Evolutionary conservation across 1,140 invertebrate species (phyloP).

Genomic region (Diprion similis): DNA sequence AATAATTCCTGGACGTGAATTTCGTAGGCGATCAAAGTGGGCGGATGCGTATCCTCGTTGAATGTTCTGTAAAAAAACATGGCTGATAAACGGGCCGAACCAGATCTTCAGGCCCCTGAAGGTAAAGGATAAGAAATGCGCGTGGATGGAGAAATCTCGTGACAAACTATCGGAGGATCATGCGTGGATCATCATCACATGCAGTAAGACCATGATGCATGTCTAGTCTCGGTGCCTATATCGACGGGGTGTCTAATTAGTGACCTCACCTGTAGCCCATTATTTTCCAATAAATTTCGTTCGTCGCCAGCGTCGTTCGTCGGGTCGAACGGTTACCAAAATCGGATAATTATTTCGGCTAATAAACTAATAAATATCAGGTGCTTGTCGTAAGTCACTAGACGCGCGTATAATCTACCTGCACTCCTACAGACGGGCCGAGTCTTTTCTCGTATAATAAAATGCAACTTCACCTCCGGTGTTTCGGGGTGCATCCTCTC

Average conservation of each 20-base stretch:
- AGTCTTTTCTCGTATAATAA: not conserved
- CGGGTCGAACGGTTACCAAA: not conserved
- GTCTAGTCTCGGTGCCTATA: not conserved
- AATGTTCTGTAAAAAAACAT: too few relatives aligned
- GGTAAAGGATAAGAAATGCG: too few relatives aligned
- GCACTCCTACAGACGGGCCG: slow-evolving; percentile 4
- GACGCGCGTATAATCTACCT: not conserved
- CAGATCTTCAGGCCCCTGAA: too few relatives aligned
- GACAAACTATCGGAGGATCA: too few relatives aligned
- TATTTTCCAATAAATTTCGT: not conserved
- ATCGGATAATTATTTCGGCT: slow-evolving; percentile 24
- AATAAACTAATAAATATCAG: slow-evolving; percentile 33
- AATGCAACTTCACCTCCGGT: slow-evolving; percentile 4
- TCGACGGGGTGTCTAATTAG: slow-evolving; percentile 4
- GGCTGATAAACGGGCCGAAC: too few relatives aligned
- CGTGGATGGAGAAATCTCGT: too few relatives aligned
- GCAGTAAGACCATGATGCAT: too few relatives aligned
- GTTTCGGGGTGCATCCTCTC: not conserved
- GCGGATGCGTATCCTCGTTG: too few relatives aligned
- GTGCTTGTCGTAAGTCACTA: not conserved
- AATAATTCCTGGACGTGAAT: too few relatives aligned
- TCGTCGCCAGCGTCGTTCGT: too few relatives aligned
- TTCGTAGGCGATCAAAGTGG: too few relatives aligned
- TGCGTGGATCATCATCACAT: too few relatives aligned
- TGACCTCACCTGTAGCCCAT: not conserved